These are phyloP conservation scores for Cyclina sinensis DNA, from an alignment of 1,140 invertebrate genomes.

Conservation along the genomic window DNA sequence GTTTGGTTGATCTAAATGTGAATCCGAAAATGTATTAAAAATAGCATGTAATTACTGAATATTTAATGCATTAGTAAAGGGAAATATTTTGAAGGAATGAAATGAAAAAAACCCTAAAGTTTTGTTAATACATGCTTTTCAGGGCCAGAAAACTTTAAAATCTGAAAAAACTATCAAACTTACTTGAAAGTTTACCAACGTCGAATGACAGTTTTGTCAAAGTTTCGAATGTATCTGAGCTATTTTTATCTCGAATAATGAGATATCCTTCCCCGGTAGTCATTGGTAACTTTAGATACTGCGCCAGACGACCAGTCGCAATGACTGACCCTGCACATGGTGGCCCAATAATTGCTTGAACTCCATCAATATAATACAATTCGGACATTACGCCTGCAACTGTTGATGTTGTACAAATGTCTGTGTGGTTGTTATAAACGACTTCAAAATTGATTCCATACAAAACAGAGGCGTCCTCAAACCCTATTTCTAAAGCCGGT, in stretches of 20 bases:
- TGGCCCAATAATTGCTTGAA: slow-evolving; percentile 38
- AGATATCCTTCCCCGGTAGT: slow-evolving; percentile 27
- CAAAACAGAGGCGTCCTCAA: background rate
- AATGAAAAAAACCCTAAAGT: no score
- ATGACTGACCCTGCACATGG: slow-evolving; percentile 22
- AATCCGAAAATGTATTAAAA: no score
- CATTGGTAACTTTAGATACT: slow-evolving; percentile 16
- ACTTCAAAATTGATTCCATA: slow-evolving; percentile 36
- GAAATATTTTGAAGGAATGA: no score
- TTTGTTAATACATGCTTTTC: no score
- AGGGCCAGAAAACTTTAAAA: no score
- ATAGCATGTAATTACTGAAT: no score
- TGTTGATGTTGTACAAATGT: background rate
- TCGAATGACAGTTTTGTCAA: slow-evolving; percentile 39
- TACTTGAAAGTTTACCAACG: slow-evolving; percentile 38
- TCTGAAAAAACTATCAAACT: no score
- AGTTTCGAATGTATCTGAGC: background rate
- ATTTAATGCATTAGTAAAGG: no score
- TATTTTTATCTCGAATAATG: background rate
- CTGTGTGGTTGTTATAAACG: slow-evolving; percentile 13
- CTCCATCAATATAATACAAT: background rate
- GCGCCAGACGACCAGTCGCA: background rate
- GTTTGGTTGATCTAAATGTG: no score
- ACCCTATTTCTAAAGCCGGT: slow-evolving; percentile 23
- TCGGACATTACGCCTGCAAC: slow-evolving; percentile 6